phyloP scores from a whole-genome alignment of 2,797 vertebrate genomes.

The Pipistrellus pygmaeus region DNA sequence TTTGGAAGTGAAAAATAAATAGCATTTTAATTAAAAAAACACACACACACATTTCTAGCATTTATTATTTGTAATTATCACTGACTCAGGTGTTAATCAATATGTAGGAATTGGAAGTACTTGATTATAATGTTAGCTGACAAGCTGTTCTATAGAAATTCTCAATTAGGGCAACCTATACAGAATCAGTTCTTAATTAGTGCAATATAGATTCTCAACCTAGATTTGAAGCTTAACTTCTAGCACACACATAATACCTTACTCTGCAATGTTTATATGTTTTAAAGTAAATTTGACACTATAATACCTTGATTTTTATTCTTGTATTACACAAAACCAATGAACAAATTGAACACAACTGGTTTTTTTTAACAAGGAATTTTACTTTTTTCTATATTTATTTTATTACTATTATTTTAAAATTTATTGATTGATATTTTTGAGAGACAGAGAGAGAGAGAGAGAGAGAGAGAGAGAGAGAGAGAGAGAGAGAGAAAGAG shows the following conservation, averaged over 20 bases:
- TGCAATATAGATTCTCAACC: background rate
- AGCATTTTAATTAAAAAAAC: background rate
- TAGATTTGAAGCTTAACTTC: background rate
- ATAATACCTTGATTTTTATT: background rate
- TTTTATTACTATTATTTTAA: background rate
- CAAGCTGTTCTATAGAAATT: background rate
- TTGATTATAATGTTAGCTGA: background rate
- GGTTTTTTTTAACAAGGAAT: background rate
- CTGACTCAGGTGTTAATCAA: background rate
- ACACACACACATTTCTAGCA: background rate
- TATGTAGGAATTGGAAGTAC: background rate
- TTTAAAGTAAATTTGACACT: background rate
- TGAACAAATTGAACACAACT: background rate
- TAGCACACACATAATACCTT: background rate
- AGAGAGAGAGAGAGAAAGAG: too few relatives aligned
- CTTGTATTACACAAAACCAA: background rate
- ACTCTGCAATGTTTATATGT: background rate
- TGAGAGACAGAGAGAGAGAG: too few relatives aligned
- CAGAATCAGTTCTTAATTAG: background rate
- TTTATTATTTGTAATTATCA: background rate
- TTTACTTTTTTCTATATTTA: background rate
- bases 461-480: too few relatives aligned
- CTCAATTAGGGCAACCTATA: background rate
- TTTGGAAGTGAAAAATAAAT: background rate
- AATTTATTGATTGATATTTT: background rate